phyloP scores from a whole-genome alignment of 1,140 invertebrate species.

The Mizuhopecten yessoensis region DNA sequence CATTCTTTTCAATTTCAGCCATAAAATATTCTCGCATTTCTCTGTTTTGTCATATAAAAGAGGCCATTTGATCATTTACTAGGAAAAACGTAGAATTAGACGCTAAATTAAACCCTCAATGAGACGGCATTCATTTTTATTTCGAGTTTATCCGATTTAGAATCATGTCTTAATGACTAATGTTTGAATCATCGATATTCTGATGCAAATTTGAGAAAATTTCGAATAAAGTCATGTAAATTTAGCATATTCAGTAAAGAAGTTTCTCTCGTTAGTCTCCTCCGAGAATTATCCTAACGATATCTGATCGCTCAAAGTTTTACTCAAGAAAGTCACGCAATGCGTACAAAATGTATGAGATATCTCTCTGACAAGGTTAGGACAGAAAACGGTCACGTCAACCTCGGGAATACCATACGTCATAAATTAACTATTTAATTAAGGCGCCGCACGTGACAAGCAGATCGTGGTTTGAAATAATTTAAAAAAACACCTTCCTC shows the following conservation, averaged over 20 bases:
- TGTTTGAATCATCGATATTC: not conserved
- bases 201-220: not conserved
- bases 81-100: too few species aligned
- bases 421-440: not conserved
- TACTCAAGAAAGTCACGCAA: not conserved
- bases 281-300: not conserved
- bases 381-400: too few species aligned
- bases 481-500: not conserved
- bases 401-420: not conserved
- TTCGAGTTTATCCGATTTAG: too few species aligned
- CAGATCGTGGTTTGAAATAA: not conserved
- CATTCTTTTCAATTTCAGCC: too few species aligned
- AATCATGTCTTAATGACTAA: too few species aligned
- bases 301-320: not conserved
- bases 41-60: too few species aligned
- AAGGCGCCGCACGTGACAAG: not conserved
- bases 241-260: not conserved
- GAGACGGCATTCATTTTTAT: too few species aligned
- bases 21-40: too few species aligned
- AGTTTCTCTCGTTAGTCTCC: not conserved
- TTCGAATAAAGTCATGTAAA: slow-evolving; percentile 22
- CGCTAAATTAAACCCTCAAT: too few species aligned
- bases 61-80: too few species aligned
- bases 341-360: not conserved
- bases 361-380: too few species aligned